These are phyloP conservation scores for Notospermus geniculatus DNA, from an alignment of 1,140 invertebrate species.

Conservation along the genomic window DNA sequence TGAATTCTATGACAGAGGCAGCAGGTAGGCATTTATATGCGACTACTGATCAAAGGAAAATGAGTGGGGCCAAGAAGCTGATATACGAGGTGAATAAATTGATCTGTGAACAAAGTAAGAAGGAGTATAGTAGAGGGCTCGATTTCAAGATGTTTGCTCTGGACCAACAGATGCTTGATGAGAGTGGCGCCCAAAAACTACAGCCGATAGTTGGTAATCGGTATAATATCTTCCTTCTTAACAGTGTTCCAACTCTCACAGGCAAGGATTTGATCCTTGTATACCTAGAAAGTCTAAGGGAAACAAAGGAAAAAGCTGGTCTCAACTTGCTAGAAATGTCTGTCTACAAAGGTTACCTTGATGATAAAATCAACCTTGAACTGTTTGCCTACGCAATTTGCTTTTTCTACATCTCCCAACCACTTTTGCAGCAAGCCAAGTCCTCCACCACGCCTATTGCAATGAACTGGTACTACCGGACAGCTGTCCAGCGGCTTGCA, in stretches of 20 bases:
- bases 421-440: too few relatives aligned
- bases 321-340: too few relatives aligned
- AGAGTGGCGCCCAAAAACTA: constrained; percentile 4
- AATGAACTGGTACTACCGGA: too few relatives aligned
- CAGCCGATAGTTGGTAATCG: constrained; percentile 18
- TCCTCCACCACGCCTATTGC: too few relatives aligned
- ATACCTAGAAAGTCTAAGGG: constrained; percentile 12
- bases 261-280: constrained; percentile 10
- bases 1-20: too few relatives aligned
- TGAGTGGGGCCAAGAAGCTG: constrained; percentile 15
- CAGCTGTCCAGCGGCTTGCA: too few relatives aligned
- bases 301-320: constrained; percentile 7
- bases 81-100: constrained; percentile 19
- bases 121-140: constrained; percentile 13
- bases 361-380: too few relatives aligned
- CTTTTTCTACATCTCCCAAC: too few relatives aligned
- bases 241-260: constrained; percentile 16
- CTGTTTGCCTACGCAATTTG: too few relatives aligned
- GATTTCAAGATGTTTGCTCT: constrained; percentile 13
- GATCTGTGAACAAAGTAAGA: constrained; percentile 15
- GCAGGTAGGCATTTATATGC: too few relatives aligned
- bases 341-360: too few relatives aligned
- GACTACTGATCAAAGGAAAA: not conserved
- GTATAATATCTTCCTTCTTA: constrained; percentile 18
- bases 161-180: not conserved